phyloP scores from a whole-genome alignment of 2,113 vertebrate species.

The Chrysemys picta region DNA sequence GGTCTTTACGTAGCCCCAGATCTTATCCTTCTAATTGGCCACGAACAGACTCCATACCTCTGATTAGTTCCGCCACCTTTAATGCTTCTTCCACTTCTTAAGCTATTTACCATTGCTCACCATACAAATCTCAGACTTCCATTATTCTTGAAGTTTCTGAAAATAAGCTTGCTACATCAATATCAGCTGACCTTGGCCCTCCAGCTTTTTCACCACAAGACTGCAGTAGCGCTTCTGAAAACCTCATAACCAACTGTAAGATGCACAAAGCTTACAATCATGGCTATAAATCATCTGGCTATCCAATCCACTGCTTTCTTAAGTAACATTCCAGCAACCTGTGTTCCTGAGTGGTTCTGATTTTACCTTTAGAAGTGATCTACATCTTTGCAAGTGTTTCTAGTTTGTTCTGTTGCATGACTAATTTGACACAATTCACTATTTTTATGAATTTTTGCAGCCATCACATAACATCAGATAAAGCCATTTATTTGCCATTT shows the following conservation, averaged over 20 bases:
- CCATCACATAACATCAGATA: conserved; percentile 48
- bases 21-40: background rate
- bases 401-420: conserved; percentile 15
- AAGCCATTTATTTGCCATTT: conserved; percentile 16
- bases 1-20: background rate
- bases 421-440: conserved; percentile 56
- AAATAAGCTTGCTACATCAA: background rate
- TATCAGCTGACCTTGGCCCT: background rate
- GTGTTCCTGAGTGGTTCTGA: conserved; percentile 31
- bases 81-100: conserved; percentile 20
- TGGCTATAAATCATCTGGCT: conserved; percentile 17
- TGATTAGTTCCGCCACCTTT: conserved; percentile 37
- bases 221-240: conserved; percentile 8
- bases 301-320: conserved; percentile 20
- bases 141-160: background rate
- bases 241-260: background rate
- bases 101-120: conserved; percentile 19
- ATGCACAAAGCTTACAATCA: background rate
- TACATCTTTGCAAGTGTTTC: background rate
- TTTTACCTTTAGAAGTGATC: conserved; percentile 28
- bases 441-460: conserved; percentile 43
- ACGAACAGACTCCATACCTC: background rate
- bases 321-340: conserved; percentile 21
- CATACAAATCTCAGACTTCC: background rate
- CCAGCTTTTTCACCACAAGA: background rate